Base-by-base conservation (phyloP, 2,888 invertebrate genomes). In the Leptarthrus brevirostris region DNA sequence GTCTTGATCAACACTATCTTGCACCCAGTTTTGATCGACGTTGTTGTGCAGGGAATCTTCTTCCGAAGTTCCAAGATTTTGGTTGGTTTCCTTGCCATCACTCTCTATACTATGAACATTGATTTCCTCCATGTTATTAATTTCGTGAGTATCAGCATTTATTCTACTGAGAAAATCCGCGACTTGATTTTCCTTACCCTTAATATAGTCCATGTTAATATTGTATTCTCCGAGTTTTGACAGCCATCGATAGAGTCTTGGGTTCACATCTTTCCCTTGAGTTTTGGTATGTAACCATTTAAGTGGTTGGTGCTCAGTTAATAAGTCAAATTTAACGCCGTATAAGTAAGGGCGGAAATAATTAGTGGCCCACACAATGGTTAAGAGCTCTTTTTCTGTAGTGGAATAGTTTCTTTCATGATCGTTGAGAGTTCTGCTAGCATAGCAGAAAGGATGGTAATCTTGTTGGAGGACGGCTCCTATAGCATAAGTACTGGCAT, bases 181-280 rank as follows among this genome's bases (percentile, higher is more conserved):
- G 3, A 18, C 58, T 54, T 40, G 72, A 30, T 74, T 64, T 49
- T 53, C 26, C 18, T 56, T 72, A n/a, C 49, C 54, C 53, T 34
- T 54, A 20, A 74, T 54, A 58, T 72, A 56, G 30, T 54, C 18
- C 22, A 72, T 54, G 26, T 49, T 75, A 22, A 69, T 36, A 58
- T 72, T 26, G 24, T 72, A 56, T 58, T 72, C 72, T 10, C 72
- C 72, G 22, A 72, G 14, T 24, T 72, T 36, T 24, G 58, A 24
- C 24, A 44, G 44, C 40, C 40, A 64, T 40, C 49, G 16, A 5
- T 49, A 49, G 2, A 69, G 34, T 30, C 49, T n/a, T 12, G 69
- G 30, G 30, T 69, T 69, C 2, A 69, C 18, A 49, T 69, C 47
- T 49, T 49, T 49, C 3, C 30, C 30, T 47, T 36, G 14, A 2